phyloP scores from a whole-genome alignment of 2,888 invertebrate species.

The Chrysolina oricalcia region DNA sequence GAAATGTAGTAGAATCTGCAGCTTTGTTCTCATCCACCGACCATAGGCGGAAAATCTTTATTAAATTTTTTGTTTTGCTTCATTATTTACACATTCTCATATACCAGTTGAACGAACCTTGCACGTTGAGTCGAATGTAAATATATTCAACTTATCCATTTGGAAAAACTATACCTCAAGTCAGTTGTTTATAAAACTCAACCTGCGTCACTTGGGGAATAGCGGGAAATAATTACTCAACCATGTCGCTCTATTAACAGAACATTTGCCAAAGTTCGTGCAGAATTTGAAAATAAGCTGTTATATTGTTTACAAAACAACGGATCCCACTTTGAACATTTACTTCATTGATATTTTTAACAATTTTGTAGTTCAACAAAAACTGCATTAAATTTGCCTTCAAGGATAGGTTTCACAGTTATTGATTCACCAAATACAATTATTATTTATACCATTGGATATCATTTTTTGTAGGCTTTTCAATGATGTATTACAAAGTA shows the following conservation, averaged over 20 bases:
- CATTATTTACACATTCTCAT: too few species aligned
- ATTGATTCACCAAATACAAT: not conserved
- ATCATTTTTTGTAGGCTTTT: not conserved
- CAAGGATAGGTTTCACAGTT: not conserved
- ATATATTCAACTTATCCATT: too few species aligned
- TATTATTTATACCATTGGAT: not conserved
- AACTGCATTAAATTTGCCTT: not conserved
- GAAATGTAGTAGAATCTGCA: too few species aligned
- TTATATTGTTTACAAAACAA: not conserved
- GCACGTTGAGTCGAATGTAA: too few species aligned
- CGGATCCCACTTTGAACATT: not conserved
- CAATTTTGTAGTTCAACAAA: not conserved
- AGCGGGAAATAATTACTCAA: not conserved
- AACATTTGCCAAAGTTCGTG: not conserved
- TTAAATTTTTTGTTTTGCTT: too few species aligned
- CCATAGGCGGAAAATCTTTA: too few species aligned
- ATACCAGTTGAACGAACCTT: too few species aligned
- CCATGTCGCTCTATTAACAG: not conserved
- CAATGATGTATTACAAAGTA: too few species aligned
- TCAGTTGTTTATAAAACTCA: not conserved
- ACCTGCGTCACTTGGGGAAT: not conserved
- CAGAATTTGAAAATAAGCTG: not conserved
- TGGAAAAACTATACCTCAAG: too few species aligned
- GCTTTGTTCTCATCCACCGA: too few species aligned
- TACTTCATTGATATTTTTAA: not conserved